These are phyloP conservation scores for Parochlus steinenii DNA, from an alignment of 2,888 invertebrate genomes.

Conservation along the genomic window DNA sequence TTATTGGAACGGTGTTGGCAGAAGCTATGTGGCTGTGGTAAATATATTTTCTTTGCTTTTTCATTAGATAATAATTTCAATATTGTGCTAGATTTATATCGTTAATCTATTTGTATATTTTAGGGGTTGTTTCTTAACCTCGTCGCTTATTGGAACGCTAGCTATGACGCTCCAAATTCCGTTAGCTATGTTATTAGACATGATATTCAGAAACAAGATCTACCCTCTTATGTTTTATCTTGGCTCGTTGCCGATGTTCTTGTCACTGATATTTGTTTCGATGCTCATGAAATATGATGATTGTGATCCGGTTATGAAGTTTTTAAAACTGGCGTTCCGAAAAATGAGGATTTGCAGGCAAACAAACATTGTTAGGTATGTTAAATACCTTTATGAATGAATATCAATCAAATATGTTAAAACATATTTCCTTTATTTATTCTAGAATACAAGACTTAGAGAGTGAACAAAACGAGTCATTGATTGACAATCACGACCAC, in stretches of 20 bases:
- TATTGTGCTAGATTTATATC: conserved; percentile 3
- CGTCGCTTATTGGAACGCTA: conserved; percentile 73
- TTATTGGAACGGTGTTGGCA: conserved; percentile 79
- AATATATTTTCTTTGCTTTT: conserved; percentile 19
- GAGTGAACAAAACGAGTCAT: conserved; percentile 42
- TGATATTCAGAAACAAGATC: conserved; percentile 48
- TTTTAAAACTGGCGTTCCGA: conserved; percentile 27
- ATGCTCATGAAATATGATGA: conserved; percentile 66
- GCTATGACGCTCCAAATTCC: conserved; percentile 78
- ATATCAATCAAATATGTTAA: not conserved
- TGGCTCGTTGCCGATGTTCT: conserved; percentile 59
- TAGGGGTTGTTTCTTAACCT: conserved; percentile 90
- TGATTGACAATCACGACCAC: conserved; percentile 32
- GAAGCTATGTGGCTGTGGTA: conserved; percentile 89
- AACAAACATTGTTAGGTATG: conserved; percentile 26
- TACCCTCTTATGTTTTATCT: conserved; percentile 56
- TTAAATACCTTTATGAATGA: conserved; percentile 2
- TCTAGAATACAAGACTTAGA: conserved; percentile 36
- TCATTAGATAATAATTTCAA: conserved; percentile 2
- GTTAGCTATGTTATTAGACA: conserved; percentile 73
- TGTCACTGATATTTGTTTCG: conserved; percentile 34
- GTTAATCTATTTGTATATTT: conserved; percentile 15
- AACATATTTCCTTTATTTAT: conserved; percentile 6
- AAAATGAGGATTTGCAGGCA: conserved; percentile 25
- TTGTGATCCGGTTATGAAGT: conserved; percentile 55